Conservation (phyloP, 2,113 vertebrate species). For the Abramis brama region DNA sequence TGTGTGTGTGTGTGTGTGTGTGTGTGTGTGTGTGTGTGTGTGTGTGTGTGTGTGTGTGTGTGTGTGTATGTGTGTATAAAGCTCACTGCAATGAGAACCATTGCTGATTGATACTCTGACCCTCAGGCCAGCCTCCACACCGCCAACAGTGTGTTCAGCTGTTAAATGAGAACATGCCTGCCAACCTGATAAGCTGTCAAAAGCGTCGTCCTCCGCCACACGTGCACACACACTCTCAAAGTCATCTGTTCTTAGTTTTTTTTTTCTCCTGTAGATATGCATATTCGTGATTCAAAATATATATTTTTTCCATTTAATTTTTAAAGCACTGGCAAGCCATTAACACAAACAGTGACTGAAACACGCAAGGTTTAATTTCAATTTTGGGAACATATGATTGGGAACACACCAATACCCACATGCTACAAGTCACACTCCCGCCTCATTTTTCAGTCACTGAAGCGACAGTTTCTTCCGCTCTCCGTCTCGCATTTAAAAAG, state of each 20-base stretch:
- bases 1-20: constrained; percentile 25
- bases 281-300: background rate
- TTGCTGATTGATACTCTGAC: constrained; percentile 55
- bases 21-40: constrained; percentile 27
- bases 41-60: no score
- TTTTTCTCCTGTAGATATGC: background rate
- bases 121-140: constrained; percentile 43
- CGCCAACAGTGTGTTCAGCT: constrained; percentile 58
- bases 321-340: background rate
- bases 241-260: background rate
- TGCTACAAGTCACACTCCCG: background rate
- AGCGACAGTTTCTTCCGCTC: constrained; percentile 31
- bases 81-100: background rate
- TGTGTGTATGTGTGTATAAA: constrained; percentile 24
- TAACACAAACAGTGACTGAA: constrained; percentile 15
- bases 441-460: constrained; percentile 49
- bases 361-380: background rate
- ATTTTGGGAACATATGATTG: background rate
- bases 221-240: constrained; percentile 21
- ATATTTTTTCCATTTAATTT: background rate
- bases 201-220: constrained; percentile 23
- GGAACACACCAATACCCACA: constrained; percentile 10
- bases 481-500: constrained; percentile 34
- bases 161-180: constrained; percentile 62
- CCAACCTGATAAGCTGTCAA: constrained; percentile 62